Evolutionary conservation across 2,113 vertebrate species (phyloP).

Genomic region (Xyliphius kryptos): DNA sequence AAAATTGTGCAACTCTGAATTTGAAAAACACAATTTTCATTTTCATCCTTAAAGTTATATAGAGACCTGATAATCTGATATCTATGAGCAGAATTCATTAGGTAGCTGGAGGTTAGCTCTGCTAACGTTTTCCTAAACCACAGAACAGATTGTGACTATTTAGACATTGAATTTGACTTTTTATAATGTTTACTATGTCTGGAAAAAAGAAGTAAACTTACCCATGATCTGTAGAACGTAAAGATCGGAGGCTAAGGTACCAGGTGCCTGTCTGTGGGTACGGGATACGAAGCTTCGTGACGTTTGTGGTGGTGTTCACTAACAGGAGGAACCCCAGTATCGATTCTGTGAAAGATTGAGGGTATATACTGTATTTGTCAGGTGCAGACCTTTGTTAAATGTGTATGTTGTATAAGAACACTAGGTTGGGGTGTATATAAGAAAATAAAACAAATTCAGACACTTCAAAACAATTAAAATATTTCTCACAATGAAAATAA

Average conservation of each 20-base stretch:
- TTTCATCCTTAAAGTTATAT: too few relatives aligned
- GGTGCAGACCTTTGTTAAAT: not conserved
- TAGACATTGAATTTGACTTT: too few relatives aligned
- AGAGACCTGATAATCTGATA: too few relatives aligned
- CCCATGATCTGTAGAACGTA: constrained; percentile 79
- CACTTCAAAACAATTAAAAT: not conserved
- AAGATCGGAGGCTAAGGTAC: constrained; percentile 87
- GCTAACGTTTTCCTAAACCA: too few relatives aligned
- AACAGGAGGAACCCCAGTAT: constrained; percentile 79
- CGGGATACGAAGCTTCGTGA: constrained; percentile 84
- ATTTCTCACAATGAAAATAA: not conserved
- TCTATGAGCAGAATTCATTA: too few relatives aligned
- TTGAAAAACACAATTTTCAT: too few relatives aligned
- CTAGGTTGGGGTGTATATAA: not conserved
- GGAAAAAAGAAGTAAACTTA: constrained; percentile 66
- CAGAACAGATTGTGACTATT: too few relatives aligned
- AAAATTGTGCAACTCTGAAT: too few relatives aligned
- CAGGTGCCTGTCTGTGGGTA: constrained; percentile 95
- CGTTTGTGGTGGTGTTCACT: constrained; percentile 71
- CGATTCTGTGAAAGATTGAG: constrained; percentile 63
- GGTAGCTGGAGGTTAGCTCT: too few relatives aligned
- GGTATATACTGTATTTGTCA: not conserved
- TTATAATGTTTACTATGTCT: too few relatives aligned
- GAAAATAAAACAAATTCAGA: not conserved
- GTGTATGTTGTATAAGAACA: not conserved